phyloP scores from a whole-genome alignment of 1,140 invertebrate species.

The Ceratosolen fusciceps region DNA sequence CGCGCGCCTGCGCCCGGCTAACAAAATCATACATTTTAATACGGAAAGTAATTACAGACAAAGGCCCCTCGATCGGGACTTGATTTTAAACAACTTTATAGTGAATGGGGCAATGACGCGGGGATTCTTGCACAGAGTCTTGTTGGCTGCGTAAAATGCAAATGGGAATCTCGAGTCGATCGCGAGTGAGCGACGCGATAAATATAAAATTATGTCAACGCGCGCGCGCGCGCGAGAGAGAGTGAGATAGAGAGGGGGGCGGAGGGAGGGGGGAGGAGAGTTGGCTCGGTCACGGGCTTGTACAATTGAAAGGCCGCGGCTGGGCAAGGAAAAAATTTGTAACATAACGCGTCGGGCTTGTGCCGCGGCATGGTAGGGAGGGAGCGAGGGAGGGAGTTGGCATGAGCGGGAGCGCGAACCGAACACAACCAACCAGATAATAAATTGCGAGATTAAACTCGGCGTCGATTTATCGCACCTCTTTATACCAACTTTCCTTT shows the following conservation, averaged over 20 bases:
- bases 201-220: slow-evolving; percentile 34
- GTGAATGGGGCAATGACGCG: neutral
- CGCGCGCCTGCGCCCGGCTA: too few relatives aligned
- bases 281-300: neutral
- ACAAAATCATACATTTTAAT: neutral
- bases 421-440: slow-evolving; percentile 15
- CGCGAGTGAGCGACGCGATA: neutral
- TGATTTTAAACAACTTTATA: slow-evolving; percentile 1
- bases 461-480: slow-evolving; percentile 33
- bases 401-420: slow-evolving; percentile 6
- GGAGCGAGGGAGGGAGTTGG: neutral
- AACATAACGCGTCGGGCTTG: neutral
- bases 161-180: neutral
- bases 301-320: slow-evolving; percentile 17
- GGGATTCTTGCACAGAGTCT: neutral
- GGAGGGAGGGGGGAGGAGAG: too few relatives aligned
- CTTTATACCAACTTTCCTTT: slow-evolving; percentile 1
- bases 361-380: neutral
- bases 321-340: neutral
- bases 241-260: too few relatives aligned
- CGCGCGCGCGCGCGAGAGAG: neutral
- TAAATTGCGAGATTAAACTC: slow-evolving; percentile 32
- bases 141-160: neutral
- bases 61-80: neutral
- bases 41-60: slow-evolving; percentile 17